phyloP scores from a whole-genome alignment of 2,113 vertebrate species.

The Cottus gobio region DNA sequence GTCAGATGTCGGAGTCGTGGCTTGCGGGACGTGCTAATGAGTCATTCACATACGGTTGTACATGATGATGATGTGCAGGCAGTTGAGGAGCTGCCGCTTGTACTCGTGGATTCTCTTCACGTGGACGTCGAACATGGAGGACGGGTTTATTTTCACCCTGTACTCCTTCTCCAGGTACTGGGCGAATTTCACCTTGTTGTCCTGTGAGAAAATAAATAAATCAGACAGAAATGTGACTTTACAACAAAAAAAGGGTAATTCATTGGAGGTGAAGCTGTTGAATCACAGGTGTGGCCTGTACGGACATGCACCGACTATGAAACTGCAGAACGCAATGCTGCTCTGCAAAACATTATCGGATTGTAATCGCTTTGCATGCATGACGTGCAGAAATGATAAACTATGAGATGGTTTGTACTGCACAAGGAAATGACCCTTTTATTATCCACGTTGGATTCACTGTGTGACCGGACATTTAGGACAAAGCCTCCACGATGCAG shows the following conservation, averaged over 20 bases:
- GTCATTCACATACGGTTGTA: conserved; percentile 91
- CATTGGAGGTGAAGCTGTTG: neutral
- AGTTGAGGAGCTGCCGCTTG: conserved; percentile 97
- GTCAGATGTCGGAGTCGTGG: neutral
- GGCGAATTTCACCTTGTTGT: conserved; percentile 95
- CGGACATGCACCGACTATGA: neutral
- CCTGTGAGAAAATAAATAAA: conserved; percentile 77
- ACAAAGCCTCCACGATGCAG: neutral
- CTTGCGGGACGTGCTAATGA: neutral
- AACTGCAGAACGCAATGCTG: neutral
- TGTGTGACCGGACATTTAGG: conserved; percentile 13
- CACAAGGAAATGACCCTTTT: neutral
- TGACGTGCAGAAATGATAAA: neutral
- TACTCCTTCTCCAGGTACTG: conserved; percentile 93
- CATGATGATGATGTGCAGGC: conserved; percentile 93
- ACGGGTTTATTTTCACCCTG: conserved; percentile 90
- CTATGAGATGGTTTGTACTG: neutral
- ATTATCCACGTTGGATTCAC: neutral
- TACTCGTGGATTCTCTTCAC: conserved; percentile 99
- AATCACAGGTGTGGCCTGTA: neutral
- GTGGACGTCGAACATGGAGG: conserved; percentile 97
- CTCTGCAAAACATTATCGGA: neutral
- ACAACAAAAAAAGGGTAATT: neutral
- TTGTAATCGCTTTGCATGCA: neutral
- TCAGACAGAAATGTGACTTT: neutral